A percentile compares a stretch with the other conserved stretches of the same genome.
Conservation (phyloP, 2,113 vertebrate species). For the Stigmatopora nigra region DNA sequence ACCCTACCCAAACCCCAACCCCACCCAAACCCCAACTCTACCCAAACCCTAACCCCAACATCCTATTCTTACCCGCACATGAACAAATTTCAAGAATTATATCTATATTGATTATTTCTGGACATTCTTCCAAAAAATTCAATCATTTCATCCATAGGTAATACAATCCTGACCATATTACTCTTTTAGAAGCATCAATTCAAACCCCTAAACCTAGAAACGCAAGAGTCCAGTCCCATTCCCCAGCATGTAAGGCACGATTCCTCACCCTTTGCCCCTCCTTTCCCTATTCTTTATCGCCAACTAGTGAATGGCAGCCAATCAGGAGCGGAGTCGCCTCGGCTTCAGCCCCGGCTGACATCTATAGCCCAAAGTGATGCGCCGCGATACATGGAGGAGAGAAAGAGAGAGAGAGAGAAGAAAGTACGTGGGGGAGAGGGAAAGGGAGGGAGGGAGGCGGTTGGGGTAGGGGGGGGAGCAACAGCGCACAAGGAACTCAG, state of each 20-base stretch:
- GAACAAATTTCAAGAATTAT: no score
- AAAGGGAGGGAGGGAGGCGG: not conserved
- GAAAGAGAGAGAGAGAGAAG: not conserved
- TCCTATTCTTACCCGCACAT: no score
- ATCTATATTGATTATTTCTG: no score
- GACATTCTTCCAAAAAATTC: no score
- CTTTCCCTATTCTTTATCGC: conserved; percentile 60
- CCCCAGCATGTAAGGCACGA: conserved; percentile 53
- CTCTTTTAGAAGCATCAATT: not conserved
- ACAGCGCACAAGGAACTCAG: conserved; percentile 38
- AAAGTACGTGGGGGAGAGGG: conserved; percentile 31
- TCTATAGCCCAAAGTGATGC: conserved; percentile 66
- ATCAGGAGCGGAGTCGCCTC: conserved; percentile 68
- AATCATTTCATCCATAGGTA: no score
- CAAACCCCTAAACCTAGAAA: not conserved
- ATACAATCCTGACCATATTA: no score
- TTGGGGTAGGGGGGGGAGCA: conserved; percentile 43
- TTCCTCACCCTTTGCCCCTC: conserved; percentile 1
- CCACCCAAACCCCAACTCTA: no score
- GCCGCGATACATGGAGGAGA: conserved; percentile 44
- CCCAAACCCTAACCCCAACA: no score
- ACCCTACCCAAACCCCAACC: no score
- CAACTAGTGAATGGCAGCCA: conserved; percentile 76
- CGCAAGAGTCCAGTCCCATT: conserved; percentile 20
- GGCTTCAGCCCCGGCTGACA: conserved; percentile 68